Conservation (phyloP, 2,113 vertebrate genomes). For the Macquaria ambigua region DNA sequence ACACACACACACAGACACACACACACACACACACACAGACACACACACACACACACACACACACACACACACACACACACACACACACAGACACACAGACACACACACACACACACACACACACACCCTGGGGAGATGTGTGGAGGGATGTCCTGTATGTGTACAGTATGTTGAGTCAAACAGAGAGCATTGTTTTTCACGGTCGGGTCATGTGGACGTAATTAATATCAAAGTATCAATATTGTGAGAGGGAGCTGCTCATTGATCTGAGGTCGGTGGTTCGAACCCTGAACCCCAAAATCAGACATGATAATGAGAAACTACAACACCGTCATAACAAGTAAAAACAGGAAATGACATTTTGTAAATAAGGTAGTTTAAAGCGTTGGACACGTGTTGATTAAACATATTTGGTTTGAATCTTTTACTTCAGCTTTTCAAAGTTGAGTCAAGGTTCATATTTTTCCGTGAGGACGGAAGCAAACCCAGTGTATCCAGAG, state of each 20-base stretch:
- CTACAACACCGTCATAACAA: no score
- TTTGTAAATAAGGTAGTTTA: not conserved
- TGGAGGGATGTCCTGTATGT: not conserved
- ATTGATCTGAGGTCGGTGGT: no score
- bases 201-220: no score
- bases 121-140: not conserved
- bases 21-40: not conserved
- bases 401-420: not conserved
- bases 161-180: not conserved
- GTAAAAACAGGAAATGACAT: not conserved
- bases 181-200: not conserved
- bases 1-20: conserved; percentile 32
- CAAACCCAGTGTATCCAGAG: not conserved
- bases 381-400: not conserved
- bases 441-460: not conserved
- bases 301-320: no score
- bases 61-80: no score
- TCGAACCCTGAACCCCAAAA: no score
- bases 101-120: not conserved
- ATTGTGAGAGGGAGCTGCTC: not conserved
- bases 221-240: not conserved
- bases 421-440: not conserved
- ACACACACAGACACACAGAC: conserved; percentile 25
- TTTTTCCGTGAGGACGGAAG: not conserved
- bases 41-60: no score